Evolutionary conservation across 2,113 vertebrate species (phyloP).

Genomic region (Gopherus evgoodei): DNA sequence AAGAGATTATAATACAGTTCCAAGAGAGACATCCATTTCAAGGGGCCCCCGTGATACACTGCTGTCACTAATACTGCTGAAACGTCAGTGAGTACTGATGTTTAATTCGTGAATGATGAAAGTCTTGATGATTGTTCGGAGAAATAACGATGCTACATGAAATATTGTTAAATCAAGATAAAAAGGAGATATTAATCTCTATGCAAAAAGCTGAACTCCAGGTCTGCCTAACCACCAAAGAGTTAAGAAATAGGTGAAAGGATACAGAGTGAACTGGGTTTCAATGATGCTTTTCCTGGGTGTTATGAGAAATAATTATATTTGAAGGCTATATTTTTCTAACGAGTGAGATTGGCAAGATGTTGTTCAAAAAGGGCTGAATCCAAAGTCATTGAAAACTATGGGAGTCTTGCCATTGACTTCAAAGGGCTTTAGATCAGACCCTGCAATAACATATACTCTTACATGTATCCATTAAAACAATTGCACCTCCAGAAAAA

Average conservation of each 20-base stretch:
- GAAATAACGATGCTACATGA: background rate
- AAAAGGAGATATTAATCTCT: background rate
- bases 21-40: background rate
- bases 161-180: background rate
- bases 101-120: slow-evolving; percentile 30
- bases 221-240: rapidly evolving
- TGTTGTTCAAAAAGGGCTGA: background rate
- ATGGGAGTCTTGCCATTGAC: background rate
- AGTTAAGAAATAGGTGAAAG: background rate
- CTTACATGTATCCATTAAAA: background rate
- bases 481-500: background rate
- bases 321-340: background rate
- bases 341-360: rapidly evolving
- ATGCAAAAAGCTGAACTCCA: background rate
- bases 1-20: background rate
- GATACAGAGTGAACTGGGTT: background rate
- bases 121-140: slow-evolving; percentile 1
- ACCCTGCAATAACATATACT: background rate
- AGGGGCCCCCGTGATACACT: background rate
- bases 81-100: slow-evolving; percentile 15
- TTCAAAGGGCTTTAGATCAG: rapidly evolving
- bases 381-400: background rate
- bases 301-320: background rate
- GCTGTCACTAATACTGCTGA: background rate
- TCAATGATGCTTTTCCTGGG: rapidly evolving